These are phyloP conservation scores for Fratercula arctica DNA, from an alignment of 2,797 vertebrate species.

Conservation along the genomic window DNA sequence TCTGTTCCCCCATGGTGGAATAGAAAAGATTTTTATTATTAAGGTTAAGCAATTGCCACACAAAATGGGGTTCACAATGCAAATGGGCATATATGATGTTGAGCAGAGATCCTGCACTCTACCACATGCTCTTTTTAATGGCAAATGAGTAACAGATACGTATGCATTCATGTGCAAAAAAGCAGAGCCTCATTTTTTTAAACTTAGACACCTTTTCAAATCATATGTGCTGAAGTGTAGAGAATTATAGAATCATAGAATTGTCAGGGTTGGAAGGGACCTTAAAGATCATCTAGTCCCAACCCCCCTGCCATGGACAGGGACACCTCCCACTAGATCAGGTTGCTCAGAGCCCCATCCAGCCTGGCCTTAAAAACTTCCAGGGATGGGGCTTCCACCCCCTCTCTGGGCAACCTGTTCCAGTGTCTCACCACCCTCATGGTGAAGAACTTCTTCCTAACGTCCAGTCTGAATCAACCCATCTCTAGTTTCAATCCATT, in stretches of 20 bases:
- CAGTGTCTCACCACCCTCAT: no score
- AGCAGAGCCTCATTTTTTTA: background rate
- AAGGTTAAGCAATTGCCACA: background rate
- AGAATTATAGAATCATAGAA: background rate
- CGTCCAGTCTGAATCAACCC: no score
- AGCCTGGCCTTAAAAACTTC: no score
- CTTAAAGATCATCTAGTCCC: no score
- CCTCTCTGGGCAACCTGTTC: no score
- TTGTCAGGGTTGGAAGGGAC: no score
- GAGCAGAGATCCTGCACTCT: background rate
- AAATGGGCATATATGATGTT: accelerated
- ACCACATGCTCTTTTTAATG: background rate
- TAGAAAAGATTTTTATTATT: background rate
- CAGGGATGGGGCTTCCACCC: no score
- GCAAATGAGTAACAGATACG: background rate
- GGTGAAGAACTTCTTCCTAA: no score
- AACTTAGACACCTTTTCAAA: background rate
- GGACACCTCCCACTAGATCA: no score
- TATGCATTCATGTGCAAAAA: background rate
- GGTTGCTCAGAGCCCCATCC: no score
- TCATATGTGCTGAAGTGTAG: background rate
- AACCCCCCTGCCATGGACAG: no score
- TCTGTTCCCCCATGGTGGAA: background rate
- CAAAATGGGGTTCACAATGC: background rate
- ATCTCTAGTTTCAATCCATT: no score